Conservation (phyloP, 2,888 invertebrate genomes). For the Tenthredo mesomela region DNA sequence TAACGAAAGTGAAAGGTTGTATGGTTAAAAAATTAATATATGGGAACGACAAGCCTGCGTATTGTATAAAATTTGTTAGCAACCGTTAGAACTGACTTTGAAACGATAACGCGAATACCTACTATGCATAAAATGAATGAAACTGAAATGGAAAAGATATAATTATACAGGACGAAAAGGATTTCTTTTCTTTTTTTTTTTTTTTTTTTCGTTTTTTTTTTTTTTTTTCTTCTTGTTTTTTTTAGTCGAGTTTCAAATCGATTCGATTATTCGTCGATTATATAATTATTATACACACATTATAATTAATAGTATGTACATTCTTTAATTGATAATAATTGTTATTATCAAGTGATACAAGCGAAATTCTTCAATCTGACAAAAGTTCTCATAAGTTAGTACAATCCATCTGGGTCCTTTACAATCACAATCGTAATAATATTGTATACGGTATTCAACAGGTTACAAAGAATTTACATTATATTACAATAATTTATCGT, state of each 20-base stretch:
- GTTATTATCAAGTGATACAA: conserved; percentile 60
- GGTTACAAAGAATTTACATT: conserved; percentile 50
- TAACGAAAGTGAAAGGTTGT: conserved; percentile 48
- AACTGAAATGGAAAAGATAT: neutral
- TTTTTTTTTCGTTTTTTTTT: neutral
- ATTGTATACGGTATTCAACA: conserved; percentile 44
- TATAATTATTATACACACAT: neutral
- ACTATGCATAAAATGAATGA: neutral
- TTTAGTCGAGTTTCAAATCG: neutral
- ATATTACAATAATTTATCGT: conserved; percentile 45
- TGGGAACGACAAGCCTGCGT: neutral
- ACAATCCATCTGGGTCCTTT: conserved; percentile 32
- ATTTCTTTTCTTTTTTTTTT: no score
- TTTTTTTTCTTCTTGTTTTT: neutral
- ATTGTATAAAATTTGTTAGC: conserved; percentile 11
- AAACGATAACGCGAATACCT: neutral
- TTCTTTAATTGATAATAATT: conserved; percentile 62
- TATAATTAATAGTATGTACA: conserved; percentile 53
- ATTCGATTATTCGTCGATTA: conserved; percentile 7
- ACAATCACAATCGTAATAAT: conserved; percentile 43
- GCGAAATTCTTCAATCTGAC: conserved; percentile 55
- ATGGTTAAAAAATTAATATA: conserved; percentile 34
- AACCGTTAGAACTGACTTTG: conserved; percentile 29
- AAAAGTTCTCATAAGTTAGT: conserved; percentile 43
- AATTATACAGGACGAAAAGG: neutral